Evolutionary conservation across 2,888 invertebrate species (phyloP).

Genomic region (Watsonalla cultraria): DNA sequence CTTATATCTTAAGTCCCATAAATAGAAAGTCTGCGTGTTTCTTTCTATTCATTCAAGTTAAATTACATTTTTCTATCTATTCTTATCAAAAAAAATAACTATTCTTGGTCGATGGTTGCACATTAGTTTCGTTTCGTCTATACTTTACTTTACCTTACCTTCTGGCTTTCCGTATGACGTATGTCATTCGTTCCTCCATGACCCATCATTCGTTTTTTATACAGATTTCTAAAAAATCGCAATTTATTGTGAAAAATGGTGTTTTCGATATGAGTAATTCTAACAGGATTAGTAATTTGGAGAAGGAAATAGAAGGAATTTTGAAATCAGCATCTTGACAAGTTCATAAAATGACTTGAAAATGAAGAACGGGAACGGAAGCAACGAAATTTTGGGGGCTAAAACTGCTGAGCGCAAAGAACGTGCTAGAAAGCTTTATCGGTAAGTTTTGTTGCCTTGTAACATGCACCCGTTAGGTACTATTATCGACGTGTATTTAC

Average conservation of each 20-base stretch:
- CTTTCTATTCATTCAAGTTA: no score
- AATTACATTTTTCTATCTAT: no score
- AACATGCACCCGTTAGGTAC: no score
- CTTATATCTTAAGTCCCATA: no score
- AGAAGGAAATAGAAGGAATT: slow-evolving; percentile 32
- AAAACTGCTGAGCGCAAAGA: slow-evolving; percentile 68
- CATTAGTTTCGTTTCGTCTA: no score
- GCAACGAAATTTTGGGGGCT: slow-evolving; percentile 63
- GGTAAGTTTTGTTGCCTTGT: slow-evolving; percentile 38
- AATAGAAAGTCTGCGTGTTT: no score
- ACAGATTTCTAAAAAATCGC: slow-evolving; percentile 15
- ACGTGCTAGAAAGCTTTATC: slow-evolving; percentile 73
- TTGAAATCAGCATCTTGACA: slow-evolving; percentile 59
- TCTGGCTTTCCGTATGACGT: no score
- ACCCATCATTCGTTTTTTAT: slow-evolving; percentile 8
- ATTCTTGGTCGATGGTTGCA: no score
- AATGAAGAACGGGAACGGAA: slow-evolving; percentile 71
- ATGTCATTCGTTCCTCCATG: neutral
- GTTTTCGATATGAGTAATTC: slow-evolving; percentile 42
- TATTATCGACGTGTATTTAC: no score
- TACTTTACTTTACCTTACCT: no score
- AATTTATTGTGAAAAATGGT: slow-evolving; percentile 35
- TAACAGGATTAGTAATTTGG: slow-evolving; percentile 26
- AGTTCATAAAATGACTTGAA: slow-evolving; percentile 72
- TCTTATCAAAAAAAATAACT: no score